Evolutionary conservation across 2,113 vertebrate genomes (phyloP).

Genomic region (Aptenodytes forsteri): DNA sequence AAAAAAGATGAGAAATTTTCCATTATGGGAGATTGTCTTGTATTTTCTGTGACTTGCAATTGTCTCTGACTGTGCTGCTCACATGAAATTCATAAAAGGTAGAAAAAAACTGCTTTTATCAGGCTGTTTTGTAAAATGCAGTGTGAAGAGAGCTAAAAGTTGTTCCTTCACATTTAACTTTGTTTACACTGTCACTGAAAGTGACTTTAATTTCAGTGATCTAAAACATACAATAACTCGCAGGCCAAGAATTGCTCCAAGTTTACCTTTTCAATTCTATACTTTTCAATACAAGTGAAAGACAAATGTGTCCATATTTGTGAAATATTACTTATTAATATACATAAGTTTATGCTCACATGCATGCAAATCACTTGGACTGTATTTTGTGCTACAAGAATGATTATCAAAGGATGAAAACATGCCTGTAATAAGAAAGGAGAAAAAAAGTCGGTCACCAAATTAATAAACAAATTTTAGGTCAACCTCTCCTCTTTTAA

Average conservation of each 20-base stretch:
- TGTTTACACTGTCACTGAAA: background rate
- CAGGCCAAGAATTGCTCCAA: background rate
- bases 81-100: background rate
- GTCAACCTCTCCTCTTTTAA: background rate
- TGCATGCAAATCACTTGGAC: background rate
- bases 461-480: background rate
- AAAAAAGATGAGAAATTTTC: background rate
- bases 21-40: background rate
- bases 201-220: background rate
- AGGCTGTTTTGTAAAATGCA: background rate
- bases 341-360: background rate
- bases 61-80: background rate
- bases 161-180: background rate
- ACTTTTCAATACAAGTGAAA: background rate
- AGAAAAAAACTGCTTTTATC: background rate
- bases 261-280: background rate
- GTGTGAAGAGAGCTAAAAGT: background rate
- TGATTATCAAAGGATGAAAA: background rate
- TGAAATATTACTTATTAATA: background rate
- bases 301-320: background rate
- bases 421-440: background rate
- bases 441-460: fast-evolving
- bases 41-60: background rate
- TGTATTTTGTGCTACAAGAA: background rate
- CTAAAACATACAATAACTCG: background rate